Evolutionary conservation across 2,888 invertebrate genomes (phyloP).

Genomic region (Isotomurus palustris): DNA sequence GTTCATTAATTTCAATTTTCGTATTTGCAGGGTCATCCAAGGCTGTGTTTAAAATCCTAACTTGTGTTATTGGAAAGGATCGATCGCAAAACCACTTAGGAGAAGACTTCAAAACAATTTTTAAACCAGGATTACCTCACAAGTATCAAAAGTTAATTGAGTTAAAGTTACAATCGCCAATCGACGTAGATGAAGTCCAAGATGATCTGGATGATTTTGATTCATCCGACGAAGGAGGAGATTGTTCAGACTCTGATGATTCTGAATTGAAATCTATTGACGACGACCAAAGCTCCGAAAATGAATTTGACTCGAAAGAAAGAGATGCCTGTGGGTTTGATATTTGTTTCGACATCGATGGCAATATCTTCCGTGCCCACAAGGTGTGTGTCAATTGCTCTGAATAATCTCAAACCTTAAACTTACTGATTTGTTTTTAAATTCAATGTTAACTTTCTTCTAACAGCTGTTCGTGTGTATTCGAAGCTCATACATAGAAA

Average conservation of each 20-base stretch:
- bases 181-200: too few species aligned
- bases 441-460: not conserved
- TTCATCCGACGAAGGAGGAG: too few species aligned
- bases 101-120: constrained; percentile 50
- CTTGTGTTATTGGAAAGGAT: constrained; percentile 51
- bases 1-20: not conserved
- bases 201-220: too few species aligned
- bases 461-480: constrained; percentile 52
- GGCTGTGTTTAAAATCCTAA: constrained; percentile 50
- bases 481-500: constrained; percentile 53
- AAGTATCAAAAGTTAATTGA: too few species aligned
- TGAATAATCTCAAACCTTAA: not conserved
- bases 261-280: not conserved
- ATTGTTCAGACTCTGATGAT: constrained; percentile 47
- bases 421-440: not conserved
- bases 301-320: not conserved
- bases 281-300: too few species aligned
- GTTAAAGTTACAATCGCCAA: too few species aligned
- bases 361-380: constrained; percentile 52
- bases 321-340: constrained; percentile 46
- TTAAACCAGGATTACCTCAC: constrained; percentile 52
- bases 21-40: constrained; percentile 43
- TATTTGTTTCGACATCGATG: constrained; percentile 51
- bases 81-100: constrained; percentile 48
- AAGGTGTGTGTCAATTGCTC: constrained; percentile 46